These are phyloP conservation scores for Sarcophaga bullata DNA, from an alignment of 1,140 invertebrate genomes.

Conservation along the genomic window DNA sequence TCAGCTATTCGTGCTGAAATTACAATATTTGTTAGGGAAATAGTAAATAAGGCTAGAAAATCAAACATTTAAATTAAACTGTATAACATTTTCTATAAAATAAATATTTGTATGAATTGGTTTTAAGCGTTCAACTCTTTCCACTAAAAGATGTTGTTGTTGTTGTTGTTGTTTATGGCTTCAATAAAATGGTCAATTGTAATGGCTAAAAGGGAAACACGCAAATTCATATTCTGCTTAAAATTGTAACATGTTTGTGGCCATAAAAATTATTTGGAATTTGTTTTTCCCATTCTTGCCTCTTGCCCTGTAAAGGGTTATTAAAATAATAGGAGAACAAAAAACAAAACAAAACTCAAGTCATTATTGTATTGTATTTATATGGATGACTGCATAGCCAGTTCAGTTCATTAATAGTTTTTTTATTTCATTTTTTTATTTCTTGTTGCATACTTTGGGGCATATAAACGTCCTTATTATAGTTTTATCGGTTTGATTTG, in stretches of 20 bases:
- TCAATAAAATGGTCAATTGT: constrained; percentile 40
- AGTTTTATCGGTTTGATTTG: constrained; percentile 24
- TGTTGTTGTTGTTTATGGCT: constrained; percentile 38
- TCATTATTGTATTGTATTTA: background rate
- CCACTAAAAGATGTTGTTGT: background rate
- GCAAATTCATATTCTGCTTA: constrained; percentile 10
- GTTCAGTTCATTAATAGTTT: background rate
- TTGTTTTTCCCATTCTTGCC: background rate
- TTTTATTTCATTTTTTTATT: constrained; percentile 14
- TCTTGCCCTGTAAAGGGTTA: background rate
- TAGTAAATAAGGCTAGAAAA: constrained; percentile 18
- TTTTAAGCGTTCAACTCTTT: background rate
- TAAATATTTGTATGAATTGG: constrained; percentile 34
- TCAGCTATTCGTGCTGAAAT: constrained; percentile 29
- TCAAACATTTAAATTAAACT: constrained; percentile 41
- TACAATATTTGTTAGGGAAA: background rate
- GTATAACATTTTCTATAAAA: constrained; percentile 14
- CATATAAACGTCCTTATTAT: constrained; percentile 1
- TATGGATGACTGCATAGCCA: background rate
- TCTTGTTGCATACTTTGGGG: background rate
- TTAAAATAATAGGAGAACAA: background rate
- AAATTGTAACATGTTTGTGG: constrained; percentile 15
- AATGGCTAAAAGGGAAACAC: background rate
- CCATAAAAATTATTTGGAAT: constrained; percentile 12
- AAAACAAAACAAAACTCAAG: background rate